Base-by-base conservation (phyloP, 2,888 invertebrate species). In the Molanna angustata region DNA sequence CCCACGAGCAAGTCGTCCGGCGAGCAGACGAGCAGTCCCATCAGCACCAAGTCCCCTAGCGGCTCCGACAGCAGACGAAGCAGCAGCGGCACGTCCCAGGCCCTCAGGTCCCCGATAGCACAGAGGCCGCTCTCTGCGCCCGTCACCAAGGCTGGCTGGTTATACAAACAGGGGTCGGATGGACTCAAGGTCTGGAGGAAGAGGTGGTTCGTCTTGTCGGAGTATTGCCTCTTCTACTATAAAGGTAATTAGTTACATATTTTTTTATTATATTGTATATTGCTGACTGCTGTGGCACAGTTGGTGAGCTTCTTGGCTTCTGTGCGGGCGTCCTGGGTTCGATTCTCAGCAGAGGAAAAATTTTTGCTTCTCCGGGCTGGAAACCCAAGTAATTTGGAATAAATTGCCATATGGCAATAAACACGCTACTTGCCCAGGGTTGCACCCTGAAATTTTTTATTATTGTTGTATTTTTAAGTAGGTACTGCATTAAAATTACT, bases 121-220 rank as follows among this genome's bases (percentile, higher is more conserved):
- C 90, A 92, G 69, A 79, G 94, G 57, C 86, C 88, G 53, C 80
- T 85, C n/a, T 83, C 90, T 37, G 89, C 93, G 1, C 88, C 90
- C 4, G 92, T 94, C 6, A 84, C 91, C 0, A 80, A 91, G 64
- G 85, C 90, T 61, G 94, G 94, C 16, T 92, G 94, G 86, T 75
- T 95, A 43, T 88, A 92, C 70, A 94, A 94, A 67, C 92, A 94
- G 74, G 94, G 94, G 47, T 92, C 92, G 27, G 92, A 93, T 65
- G 94, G 94, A 4, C 76, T 95, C 2, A 94, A 93, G 80, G 84
- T 93, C 35, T 95, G 95, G 94, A 88, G 94, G 67, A 92, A 90
- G 67, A 82, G 94, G 55, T 95, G 94, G 94, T 94, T 93, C 74
- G 94, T 95, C 33, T 77, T 95, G 50, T 90, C 93, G 21, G 94